Conservation (phyloP, 2,113 vertebrate genomes). For the Recurvirostra avosetta region DNA sequence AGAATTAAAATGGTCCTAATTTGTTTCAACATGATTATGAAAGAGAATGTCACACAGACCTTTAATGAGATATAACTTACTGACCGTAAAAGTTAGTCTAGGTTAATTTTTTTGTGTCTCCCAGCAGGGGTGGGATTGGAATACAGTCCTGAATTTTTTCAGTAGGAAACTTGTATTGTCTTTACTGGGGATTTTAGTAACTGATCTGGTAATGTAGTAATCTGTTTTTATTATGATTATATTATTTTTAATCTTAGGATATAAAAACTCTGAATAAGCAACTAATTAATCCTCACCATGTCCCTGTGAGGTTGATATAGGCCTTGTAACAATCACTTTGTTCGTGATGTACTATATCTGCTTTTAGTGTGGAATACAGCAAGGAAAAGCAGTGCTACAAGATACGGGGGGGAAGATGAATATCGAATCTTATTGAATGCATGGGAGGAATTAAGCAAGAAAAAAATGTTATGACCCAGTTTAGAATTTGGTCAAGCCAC, state of each 20-base stretch:
- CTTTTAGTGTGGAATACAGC: not conserved
- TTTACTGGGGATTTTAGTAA: not conserved
- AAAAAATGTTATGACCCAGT: not conserved
- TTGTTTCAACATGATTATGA: constrained; percentile 15
- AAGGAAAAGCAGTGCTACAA: not conserved
- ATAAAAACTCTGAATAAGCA: not conserved
- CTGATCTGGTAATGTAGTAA: not conserved
- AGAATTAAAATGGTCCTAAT: constrained; percentile 1
- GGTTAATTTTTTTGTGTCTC: constrained; percentile 2
- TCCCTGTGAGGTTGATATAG: not conserved
- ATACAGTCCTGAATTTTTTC: not conserved
- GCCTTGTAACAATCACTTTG: not conserved
- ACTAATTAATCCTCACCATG: constrained; percentile 22
- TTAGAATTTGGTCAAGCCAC: not conserved
- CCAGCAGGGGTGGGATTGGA: not conserved
- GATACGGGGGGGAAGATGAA: not conserved
- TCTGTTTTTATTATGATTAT: not conserved
- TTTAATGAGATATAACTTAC: constrained; percentile 9
- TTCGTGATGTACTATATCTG: not conserved
- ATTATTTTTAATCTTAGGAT: constrained; percentile 5
- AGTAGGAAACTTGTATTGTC: not conserved
- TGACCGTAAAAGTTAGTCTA: not conserved
- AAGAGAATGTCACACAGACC: not conserved
- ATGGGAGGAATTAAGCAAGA: not conserved
- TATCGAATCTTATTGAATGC: not conserved